Evolutionary conservation across 2,113 vertebrate species (phyloP), one percentile per base, ranked within the genome.

Genomic region (Rhadina sibilatrix): DNA sequence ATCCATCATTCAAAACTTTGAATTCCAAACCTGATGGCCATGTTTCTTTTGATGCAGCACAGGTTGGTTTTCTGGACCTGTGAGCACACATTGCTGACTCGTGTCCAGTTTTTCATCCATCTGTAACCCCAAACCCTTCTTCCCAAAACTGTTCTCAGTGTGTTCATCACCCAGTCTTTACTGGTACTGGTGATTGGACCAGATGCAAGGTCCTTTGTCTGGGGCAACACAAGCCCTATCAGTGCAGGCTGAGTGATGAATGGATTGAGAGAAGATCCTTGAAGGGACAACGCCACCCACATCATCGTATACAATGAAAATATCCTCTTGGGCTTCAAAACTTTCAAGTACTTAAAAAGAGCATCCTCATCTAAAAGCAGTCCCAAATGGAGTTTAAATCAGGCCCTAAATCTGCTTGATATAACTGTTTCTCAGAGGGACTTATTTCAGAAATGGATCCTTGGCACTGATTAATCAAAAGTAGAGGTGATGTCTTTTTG

Each of bases 1-100:
- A 95, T 89, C n/a, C 10, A 35, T 96, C 92, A 92, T 70, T 64
- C 88, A 57, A 93, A 64, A 82, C 54, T 71, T 63, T 24, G 64
- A 72, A 77, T 20, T 69, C 54, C 54, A 53, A 3, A 7, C 7
- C 61, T 83, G 14, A 8, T 68, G 47, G n/a, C 7, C 21, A 35
- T 0, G 0, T 3, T 74, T 23, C 28, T 78, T 78, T 49, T 21
- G 22, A n/a, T 53, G 28, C 46, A 78, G 19, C 30, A 21, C 22
- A 50, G 12, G 8, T 6, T 71, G 28, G 5, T n/a, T 42, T 87
- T 56, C 33, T 61, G 33, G 64, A 37, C 47, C 42, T 79, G 20
- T 28, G 7, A 65, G 10, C 0, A 0, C 38, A 66, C 33, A 20
- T 18, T 90, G 7, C 8, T 4, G 3, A 28, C 4, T 53, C n/a